Conservation (phyloP, 2,888 invertebrate species). For the Ormia ochracea region DNA sequence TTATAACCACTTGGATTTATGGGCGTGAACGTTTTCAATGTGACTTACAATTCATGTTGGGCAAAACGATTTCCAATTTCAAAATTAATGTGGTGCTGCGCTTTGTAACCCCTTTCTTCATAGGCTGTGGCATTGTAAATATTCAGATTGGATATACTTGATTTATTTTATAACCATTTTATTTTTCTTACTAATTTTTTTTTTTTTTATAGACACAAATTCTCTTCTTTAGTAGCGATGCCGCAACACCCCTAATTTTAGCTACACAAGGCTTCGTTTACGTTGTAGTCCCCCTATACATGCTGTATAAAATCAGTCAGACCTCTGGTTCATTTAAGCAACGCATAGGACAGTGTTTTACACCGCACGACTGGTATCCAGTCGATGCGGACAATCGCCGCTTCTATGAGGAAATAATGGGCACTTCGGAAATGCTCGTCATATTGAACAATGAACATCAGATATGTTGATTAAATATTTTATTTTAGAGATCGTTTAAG, state of each 20-base stretch:
- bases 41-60: slow-evolving; percentile 86
- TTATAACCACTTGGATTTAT: slow-evolving; percentile 90
- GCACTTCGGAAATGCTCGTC: slow-evolving; percentile 74
- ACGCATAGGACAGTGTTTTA: slow-evolving; percentile 72
- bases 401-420: slow-evolving; percentile 75
- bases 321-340: slow-evolving; percentile 70
- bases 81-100: slow-evolving; percentile 72
- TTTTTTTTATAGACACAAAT: slow-evolving; percentile 51
- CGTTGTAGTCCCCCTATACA: slow-evolving; percentile 69
- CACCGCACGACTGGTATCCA: slow-evolving; percentile 76
- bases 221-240: slow-evolving; percentile 57
- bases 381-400: slow-evolving; percentile 73
- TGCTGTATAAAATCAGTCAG: slow-evolving; percentile 69
- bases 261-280: slow-evolving; percentile 68
- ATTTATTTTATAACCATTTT: background rate
- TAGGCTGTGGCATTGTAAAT: slow-evolving; percentile 66
- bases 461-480: slow-evolving; percentile 39
- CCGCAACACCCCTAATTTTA: slow-evolving; percentile 64
- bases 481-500: background rate
- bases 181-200: background rate
- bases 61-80: slow-evolving; percentile 79
- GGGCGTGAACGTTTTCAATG: slow-evolving; percentile 82
- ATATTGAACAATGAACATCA: slow-evolving; percentile 65
- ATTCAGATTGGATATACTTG: too few species aligned
- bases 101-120: slow-evolving; percentile 72